Conservation (phyloP, 2,888 invertebrate species). For the Lasioglossum vierecki region DNA sequence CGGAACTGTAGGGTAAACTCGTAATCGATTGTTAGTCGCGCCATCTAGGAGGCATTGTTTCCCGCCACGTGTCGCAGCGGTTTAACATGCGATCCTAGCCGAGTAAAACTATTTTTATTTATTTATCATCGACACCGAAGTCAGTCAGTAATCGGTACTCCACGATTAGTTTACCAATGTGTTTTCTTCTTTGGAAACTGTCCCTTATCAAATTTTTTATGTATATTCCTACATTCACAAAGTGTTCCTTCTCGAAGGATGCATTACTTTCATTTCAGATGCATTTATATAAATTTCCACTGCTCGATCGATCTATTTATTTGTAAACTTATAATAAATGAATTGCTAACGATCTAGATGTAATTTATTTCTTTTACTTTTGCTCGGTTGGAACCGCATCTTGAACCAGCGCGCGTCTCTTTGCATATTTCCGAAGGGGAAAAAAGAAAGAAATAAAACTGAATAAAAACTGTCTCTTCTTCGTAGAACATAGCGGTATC, state of each 20-base stretch:
- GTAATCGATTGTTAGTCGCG: conserved; percentile 25
- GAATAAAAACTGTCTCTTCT: conserved; percentile 10
- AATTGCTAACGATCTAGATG: neutral
- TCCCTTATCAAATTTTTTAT: neutral
- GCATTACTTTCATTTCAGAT: neutral
- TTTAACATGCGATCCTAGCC: neutral
- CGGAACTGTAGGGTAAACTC: conserved; percentile 23
- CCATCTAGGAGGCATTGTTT: conserved; percentile 18
- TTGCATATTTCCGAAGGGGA: conserved; percentile 3
- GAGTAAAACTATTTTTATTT: neutral
- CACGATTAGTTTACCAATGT: neutral
- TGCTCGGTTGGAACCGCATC: neutral
- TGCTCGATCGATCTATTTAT: neutral
- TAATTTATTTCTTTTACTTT: conserved; percentile 1
- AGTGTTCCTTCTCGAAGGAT: neutral
- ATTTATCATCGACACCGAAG: neutral
- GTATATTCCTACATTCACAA: too few species aligned
- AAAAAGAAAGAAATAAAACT: neutral
- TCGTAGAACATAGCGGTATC: conserved; percentile 32
- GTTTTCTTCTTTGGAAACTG: neutral
- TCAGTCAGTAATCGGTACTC: neutral
- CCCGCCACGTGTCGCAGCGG: neutral
- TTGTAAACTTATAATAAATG: conserved; percentile 5
- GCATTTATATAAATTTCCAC: neutral
- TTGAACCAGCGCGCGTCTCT: conserved; percentile 13